These are phyloP conservation scores for Volucella inflata DNA, from an alignment of 2,888 invertebrate species.

Conservation along the genomic window DNA sequence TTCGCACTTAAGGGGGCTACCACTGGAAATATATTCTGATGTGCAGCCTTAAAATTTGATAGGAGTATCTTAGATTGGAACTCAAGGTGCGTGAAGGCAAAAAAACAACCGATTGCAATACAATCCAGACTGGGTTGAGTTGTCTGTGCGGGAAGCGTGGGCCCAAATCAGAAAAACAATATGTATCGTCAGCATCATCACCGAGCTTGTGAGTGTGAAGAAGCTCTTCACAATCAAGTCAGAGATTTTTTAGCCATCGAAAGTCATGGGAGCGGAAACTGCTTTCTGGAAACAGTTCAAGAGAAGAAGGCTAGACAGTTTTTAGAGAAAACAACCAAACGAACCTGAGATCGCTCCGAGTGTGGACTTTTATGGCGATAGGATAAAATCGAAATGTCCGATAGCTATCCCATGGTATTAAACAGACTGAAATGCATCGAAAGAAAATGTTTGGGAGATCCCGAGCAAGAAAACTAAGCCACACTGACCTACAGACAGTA, in stretches of 20 bases:
- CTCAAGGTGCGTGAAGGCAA: slow-evolving; percentile 12
- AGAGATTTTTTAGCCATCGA: slow-evolving; percentile 1
- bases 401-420: slow-evolving; percentile 46
- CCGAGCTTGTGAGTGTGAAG: background rate
- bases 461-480: background rate
- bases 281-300: background rate
- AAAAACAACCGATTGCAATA: slow-evolving; percentile 1
- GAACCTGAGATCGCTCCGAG: background rate
- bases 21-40: slow-evolving; percentile 7
- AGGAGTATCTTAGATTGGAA: background rate
- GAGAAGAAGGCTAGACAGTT: slow-evolving; percentile 19
- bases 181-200: slow-evolving; percentile 3
- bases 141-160: background rate
- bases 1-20: background rate
- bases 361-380: slow-evolving; percentile 73
- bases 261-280: background rate
- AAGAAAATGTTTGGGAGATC: background rate
- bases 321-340: slow-evolving; percentile 27
- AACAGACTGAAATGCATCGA: slow-evolving; percentile 35
- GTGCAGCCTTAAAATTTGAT: slow-evolving; percentile 17
- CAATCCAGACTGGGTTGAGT: slow-evolving; percentile 3
- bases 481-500: background rate
- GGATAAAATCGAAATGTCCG: slow-evolving; percentile 48
- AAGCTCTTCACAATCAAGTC: background rate
- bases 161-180: background rate